Conservation (phyloP, 2,113 vertebrate genomes). For the Danionella cerebrum region DNA sequence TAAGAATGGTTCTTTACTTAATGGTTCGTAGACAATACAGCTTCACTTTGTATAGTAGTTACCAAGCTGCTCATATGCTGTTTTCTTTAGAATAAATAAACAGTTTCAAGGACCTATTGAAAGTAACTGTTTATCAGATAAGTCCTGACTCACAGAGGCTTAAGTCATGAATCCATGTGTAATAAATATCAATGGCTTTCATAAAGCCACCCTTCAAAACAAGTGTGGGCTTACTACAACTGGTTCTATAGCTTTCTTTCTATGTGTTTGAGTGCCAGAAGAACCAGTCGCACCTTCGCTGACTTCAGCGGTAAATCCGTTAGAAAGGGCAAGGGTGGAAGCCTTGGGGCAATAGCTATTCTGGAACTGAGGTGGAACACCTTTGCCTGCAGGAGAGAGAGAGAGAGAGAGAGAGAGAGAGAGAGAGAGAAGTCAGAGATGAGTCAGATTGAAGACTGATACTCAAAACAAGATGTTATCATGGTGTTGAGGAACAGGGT, state of each 20-base stretch:
- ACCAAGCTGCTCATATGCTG: neutral
- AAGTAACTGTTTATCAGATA: conserved; percentile 9
- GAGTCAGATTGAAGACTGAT: neutral
- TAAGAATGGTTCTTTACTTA: too few species aligned
- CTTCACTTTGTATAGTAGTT: neutral
- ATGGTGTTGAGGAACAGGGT: neutral
- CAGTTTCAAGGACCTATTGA: neutral
- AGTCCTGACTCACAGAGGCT: neutral
- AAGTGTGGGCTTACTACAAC: neutral
- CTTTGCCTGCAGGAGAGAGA: conserved; percentile 22
- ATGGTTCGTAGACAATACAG: too few species aligned
- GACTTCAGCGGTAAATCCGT: conserved; percentile 20
- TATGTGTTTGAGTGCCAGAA: neutral
- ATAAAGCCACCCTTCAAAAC: conserved; percentile 1
- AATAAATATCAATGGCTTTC: neutral
- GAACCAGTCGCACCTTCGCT: conserved; percentile 26
- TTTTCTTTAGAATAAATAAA: neutral
- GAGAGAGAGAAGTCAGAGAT: neutral
- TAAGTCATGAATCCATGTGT: conserved; percentile 10
- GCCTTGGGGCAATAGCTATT: conserved; percentile 14
- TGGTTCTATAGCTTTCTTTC: neutral
- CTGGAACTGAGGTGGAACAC: conserved; percentile 20
- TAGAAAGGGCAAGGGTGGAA: conserved; percentile 11
- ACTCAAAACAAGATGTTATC: neutral
- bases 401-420: neutral